These are phyloP conservation scores for Cromileptes altivelis DNA, from an alignment of 2,113 vertebrate species.

Conservation along the genomic window DNA sequence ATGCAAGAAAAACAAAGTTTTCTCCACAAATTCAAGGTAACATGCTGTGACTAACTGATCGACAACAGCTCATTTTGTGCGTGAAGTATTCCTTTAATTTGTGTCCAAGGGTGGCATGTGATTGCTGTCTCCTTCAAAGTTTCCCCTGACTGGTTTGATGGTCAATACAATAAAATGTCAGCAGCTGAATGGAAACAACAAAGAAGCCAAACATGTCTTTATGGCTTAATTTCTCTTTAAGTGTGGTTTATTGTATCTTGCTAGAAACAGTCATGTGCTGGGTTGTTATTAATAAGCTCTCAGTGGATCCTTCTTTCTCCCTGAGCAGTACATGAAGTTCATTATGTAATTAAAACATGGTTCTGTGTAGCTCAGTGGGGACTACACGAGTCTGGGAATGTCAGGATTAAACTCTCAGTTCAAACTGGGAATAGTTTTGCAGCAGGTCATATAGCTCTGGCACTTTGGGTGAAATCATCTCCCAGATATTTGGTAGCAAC, in stretches of 20 bases:
- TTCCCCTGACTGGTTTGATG: slow-evolving; percentile 5
- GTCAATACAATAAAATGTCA: neutral
- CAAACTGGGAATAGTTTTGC: slow-evolving; percentile 2
- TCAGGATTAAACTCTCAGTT: neutral
- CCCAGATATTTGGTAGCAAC: slow-evolving; percentile 8
- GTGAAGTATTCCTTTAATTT: slow-evolving; percentile 2
- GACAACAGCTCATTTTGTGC: too few species aligned
- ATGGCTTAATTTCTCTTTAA: slow-evolving; percentile 15
- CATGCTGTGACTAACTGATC: too few species aligned
- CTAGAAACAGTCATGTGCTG: slow-evolving; percentile 1
- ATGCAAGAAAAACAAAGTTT: too few species aligned
- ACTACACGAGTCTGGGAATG: neutral
- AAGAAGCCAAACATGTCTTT: neutral
- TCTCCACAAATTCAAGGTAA: too few species aligned
- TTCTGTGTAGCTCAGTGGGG: neutral
- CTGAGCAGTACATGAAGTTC: slow-evolving; percentile 9
- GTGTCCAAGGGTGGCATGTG: neutral
- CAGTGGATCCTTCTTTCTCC: neutral
- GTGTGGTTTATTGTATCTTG: slow-evolving; percentile 6
- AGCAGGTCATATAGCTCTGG: slow-evolving; percentile 8
- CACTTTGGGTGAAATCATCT: neutral
- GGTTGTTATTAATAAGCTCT: neutral
- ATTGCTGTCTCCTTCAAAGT: neutral
- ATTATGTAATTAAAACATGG: slow-evolving; percentile 17
- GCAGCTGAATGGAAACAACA: slow-evolving; percentile 11